Percentiles rank a stretch among this genome's conserved stretches.
Conservation (phyloP, 2,797 vertebrate genomes). For the Enteromius afrohamiltoni region DNA sequence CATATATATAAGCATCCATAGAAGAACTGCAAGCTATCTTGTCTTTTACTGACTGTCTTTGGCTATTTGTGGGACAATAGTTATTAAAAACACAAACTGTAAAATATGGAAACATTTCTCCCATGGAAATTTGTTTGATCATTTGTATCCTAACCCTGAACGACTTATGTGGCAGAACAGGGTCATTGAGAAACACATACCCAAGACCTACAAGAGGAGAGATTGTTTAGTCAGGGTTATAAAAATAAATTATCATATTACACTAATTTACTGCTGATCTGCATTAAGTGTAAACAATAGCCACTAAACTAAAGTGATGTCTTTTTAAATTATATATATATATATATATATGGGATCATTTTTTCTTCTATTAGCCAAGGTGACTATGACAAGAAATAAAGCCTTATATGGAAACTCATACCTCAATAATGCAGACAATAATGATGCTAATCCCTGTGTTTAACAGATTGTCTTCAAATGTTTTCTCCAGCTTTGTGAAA, state of each 20-base stretch:
- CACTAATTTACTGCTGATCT: not conserved
- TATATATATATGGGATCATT: not conserved
- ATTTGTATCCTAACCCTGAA: conserved; percentile 80
- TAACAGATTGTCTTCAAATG: conserved; percentile 72
- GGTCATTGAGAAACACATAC: conserved; percentile 84
- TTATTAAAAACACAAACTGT: conserved; percentile 1
- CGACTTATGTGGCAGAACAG: conserved; percentile 82
- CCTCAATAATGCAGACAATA: conserved; percentile 77
- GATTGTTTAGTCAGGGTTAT: not conserved
- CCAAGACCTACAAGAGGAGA: conserved; percentile 74
- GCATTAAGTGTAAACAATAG: not conserved
- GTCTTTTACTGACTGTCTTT: not conserved
- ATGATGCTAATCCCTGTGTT: conserved; percentile 74
- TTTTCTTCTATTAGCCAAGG: not conserved
- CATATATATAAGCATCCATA: not conserved
- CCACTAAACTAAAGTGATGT: not conserved
- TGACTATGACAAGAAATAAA: not conserved
- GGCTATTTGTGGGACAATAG: not conserved
- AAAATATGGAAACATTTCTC: not conserved
- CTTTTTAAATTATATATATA: not conserved
- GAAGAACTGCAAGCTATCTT: not conserved
- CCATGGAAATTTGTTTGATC: conserved; percentile 23
- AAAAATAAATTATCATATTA: not conserved
- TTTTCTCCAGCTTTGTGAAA: fast-evolving
- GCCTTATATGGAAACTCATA: conserved; percentile 51